Conservation (phyloP, 2,113 vertebrate species). For the Bungarus multicinctus region DNA sequence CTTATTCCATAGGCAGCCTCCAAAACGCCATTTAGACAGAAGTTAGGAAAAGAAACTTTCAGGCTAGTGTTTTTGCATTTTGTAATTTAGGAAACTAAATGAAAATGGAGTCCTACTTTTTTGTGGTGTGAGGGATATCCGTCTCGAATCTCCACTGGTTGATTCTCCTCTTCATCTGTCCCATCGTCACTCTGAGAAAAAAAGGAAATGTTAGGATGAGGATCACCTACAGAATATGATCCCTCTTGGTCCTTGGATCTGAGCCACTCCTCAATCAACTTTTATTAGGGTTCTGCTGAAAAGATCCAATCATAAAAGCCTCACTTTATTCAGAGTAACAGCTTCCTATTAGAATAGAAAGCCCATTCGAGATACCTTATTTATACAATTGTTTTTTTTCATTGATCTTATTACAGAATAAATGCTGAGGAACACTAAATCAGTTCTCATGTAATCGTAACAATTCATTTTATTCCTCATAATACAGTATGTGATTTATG, state of each 20-base stretch:
- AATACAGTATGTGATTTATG: neutral
- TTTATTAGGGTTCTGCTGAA: neutral
- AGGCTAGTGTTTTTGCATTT: neutral
- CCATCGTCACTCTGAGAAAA: neutral
- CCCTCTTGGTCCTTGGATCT: neutral
- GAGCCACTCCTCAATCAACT: neutral
- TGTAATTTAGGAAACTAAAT: neutral
- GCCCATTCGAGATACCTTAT: neutral
- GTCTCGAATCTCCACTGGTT: neutral
- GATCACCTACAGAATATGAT: neutral
- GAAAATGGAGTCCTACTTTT: neutral
- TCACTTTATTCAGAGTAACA: neutral
- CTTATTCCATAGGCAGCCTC: neutral
- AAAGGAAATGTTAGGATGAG: neutral
- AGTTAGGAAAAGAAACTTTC: neutral
- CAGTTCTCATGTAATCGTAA: neutral
- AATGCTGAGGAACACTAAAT: neutral
- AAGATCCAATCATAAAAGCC: neutral
- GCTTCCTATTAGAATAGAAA: neutral
- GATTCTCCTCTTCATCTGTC: constrained; percentile 1
- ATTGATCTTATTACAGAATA: neutral
- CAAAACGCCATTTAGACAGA: neutral
- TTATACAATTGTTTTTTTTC: neutral
- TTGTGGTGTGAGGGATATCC: constrained; percentile 1
- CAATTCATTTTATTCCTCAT: neutral